These are phyloP conservation scores for Polietes domitor DNA, from an alignment of 2,888 invertebrate species.

Conservation along the genomic window DNA sequence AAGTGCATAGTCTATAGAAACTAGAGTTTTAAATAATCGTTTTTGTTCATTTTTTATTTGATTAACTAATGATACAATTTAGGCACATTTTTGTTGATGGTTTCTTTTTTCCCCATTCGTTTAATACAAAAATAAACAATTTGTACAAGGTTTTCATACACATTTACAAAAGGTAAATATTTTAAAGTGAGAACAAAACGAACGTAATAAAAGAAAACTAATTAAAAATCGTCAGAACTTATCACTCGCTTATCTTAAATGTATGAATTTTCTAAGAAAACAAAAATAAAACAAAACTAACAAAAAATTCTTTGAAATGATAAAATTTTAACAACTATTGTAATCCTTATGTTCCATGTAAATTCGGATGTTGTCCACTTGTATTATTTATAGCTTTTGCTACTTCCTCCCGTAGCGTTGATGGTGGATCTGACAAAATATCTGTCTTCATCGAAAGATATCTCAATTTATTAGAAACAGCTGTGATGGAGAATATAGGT, in stretches of 20 bases:
- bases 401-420: slow-evolving; percentile 94
- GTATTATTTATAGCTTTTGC: slow-evolving; percentile 85
- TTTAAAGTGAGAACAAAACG: slow-evolving; percentile 12
- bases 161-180: slow-evolving; percentile 39
- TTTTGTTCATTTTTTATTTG: slow-evolving; percentile 39
- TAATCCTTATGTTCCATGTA: slow-evolving; percentile 75
- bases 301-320: background rate
- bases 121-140: slow-evolving; percentile 66
- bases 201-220: background rate
- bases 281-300: slow-evolving; percentile 24
- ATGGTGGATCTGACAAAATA: slow-evolving; percentile 92
- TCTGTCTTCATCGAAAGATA: slow-evolving; percentile 95
- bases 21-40: background rate
- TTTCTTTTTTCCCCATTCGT: slow-evolving; percentile 41
- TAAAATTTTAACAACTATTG: background rate
- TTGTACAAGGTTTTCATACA: slow-evolving; percentile 64
- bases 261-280: slow-evolving; percentile 5
- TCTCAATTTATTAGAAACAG: slow-evolving; percentile 94
- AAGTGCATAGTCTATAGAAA: background rate
- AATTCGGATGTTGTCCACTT: slow-evolving; percentile 79
- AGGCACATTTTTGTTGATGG: slow-evolving; percentile 61
- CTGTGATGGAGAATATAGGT: slow-evolving; percentile 82
- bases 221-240: slow-evolving; percentile 8
- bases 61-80: slow-evolving; percentile 58
- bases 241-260: slow-evolving; percentile 21